These are phyloP conservation scores for Orthonyx spaldingii DNA, from an alignment of 2,113 vertebrate genomes.

Conservation along the genomic window DNA sequence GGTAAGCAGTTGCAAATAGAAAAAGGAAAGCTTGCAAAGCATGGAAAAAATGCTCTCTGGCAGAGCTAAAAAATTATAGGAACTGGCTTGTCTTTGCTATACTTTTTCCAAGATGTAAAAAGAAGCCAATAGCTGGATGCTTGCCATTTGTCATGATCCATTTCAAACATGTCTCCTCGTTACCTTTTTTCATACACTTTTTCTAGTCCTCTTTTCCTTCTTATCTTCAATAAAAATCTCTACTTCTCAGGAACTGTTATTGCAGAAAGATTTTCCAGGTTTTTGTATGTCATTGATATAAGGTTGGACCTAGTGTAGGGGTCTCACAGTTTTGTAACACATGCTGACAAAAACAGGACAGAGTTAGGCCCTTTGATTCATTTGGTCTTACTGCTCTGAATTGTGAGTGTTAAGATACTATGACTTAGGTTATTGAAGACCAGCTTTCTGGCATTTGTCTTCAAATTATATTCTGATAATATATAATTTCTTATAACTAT, in stretches of 20 bases:
- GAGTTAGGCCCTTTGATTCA: background rate
- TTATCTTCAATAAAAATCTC: background rate
- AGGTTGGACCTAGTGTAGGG: background rate
- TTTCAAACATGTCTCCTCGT: background rate
- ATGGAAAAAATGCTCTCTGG: constrained; percentile 24
- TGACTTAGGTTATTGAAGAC: background rate
- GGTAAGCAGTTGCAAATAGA: background rate
- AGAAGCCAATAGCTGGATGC: background rate
- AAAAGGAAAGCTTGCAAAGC: background rate
- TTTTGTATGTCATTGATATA: background rate
- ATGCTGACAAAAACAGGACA: background rate
- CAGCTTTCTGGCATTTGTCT: background rate
- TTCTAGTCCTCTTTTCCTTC: background rate
- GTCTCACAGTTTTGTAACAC: background rate
- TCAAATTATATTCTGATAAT: background rate
- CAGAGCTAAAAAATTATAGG: background rate
- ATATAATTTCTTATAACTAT: too few relatives aligned
- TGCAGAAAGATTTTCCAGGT: background rate
- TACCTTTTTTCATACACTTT: background rate
- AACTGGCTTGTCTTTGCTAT: constrained; percentile 14
- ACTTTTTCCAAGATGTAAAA: constrained; percentile 26
- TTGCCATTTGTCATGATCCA: constrained; percentile 4
- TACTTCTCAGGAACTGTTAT: background rate
- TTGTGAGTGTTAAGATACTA: background rate
- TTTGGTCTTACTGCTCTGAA: background rate